Evolutionary conservation across 2,113 vertebrate species (phyloP), one percentile per base, ranked within the genome.

Genomic region (Garra rufa): DNA sequence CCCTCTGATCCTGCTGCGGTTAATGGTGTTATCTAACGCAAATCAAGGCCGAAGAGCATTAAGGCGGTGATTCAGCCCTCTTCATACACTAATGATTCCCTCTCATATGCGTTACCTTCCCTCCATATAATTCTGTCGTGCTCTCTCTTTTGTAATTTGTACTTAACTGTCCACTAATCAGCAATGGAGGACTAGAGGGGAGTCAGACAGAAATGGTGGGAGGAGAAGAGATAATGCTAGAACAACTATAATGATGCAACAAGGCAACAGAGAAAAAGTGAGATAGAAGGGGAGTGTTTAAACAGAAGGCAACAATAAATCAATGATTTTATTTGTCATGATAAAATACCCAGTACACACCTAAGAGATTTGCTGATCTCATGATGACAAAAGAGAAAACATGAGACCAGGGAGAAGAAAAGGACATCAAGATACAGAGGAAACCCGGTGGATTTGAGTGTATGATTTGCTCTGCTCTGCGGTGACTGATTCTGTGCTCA

Each of bases 1-100:
- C 44, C 17, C 14, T 34, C 50, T 57, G 75, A 83, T 74, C 73
- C 61, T 30, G 26, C 78, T 43, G 46, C 52, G 44, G n/a, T 59
- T 83, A 85, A 82, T 88, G 82, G 69, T 71, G 48, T 87, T 85
- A 83, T 78, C 81, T 75, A 86, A 88, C 38, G 74, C 30, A 80
- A 85, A 87, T 85, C 71, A 76, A 81, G 41, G 21, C 61, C 74
- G 50, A 52, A 26, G 65, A 67, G 83, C 79, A 73, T 84, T 73
- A 61, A 57, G n/a, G 48, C 26, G 65, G 74, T 86, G 82, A 88
- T 82, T 86, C 84, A 83, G 67, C 70, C 76, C 30, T 82, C 55
- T 43, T 50, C 44, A 30, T 65, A 24, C 43, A 52, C 65, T 50
- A 83, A 73, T 63, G 82, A 44, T 76, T n/a, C 83, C 34, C 50